These are phyloP conservation scores for Parasteatoda lunata DNA, from an alignment of 2,888 invertebrate genomes.

Conservation along the genomic window DNA sequence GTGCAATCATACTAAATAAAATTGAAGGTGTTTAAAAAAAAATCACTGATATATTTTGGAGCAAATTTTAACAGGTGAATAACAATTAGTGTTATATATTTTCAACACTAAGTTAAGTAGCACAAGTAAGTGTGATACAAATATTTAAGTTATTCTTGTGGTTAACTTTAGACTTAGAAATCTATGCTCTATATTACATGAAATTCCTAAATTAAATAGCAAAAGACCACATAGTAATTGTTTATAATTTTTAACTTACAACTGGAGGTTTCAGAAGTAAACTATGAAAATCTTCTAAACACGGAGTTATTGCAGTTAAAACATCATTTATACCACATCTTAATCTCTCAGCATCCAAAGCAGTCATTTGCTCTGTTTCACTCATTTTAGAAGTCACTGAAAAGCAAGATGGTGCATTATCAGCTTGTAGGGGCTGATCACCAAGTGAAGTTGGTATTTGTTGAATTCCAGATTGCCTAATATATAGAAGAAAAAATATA, in stretches of 20 bases:
- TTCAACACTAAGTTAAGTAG: too few relatives aligned
- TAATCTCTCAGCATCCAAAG: slow-evolving; percentile 77
- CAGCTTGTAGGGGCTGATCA: slow-evolving; percentile 46
- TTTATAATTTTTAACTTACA: slow-evolving; percentile 74
- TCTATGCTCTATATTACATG: too few relatives aligned
- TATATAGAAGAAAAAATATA: slow-evolving; percentile 10
- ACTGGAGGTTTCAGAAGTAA: slow-evolving; percentile 82
- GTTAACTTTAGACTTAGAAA: too few relatives aligned
- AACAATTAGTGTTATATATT: too few relatives aligned
- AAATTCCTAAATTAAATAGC: too few relatives aligned
- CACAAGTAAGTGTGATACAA: too few relatives aligned
- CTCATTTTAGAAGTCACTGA: slow-evolving; percentile 72
- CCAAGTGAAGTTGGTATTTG: slow-evolving; percentile 48
- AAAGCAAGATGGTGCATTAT: slow-evolving; percentile 63
- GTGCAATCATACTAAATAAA: too few relatives aligned
- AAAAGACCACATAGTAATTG: too few relatives aligned
- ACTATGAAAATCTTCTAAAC: slow-evolving; percentile 82
- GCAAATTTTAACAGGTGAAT: too few relatives aligned
- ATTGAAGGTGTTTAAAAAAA: too few relatives aligned
- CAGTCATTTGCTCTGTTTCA: slow-evolving; percentile 73
- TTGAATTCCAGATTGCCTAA: slow-evolving; percentile 51
- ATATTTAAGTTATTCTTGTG: too few relatives aligned
- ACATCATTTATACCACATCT: slow-evolving; percentile 80
- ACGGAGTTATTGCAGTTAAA: slow-evolving; percentile 80
- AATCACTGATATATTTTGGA: too few relatives aligned